Base-by-base conservation (phyloP, 2,113 vertebrate species). In the Aythya baeri region DNA sequence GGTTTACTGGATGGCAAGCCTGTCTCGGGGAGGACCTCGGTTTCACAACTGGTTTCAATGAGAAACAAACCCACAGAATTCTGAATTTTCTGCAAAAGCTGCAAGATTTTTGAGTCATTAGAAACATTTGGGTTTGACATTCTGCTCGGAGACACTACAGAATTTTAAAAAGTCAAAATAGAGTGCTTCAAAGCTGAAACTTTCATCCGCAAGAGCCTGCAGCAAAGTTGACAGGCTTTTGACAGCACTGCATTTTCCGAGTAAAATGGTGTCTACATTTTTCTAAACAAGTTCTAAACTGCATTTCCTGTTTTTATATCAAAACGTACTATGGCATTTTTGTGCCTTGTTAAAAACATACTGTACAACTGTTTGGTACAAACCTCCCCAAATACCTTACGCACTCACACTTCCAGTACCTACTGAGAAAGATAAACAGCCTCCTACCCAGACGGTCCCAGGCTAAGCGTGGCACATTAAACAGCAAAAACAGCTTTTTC, bases 161-260 rank as follows among this genome's bases (percentile, higher is more conserved):
- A 84, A 52, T 29, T 59, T 13, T 17, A 2, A 46, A 85, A 34
- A 55, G 20, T 31, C 50, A 91, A 88, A 96, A 73, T 21, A 81
- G 6, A 49, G 65, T 36, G 54, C 70, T 89, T 91, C 79, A 88
- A 91, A 94, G 75, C 44, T 54, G 59, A 31, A 76, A 70, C 50
- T 93, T 91, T 38, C 1, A 1, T 58, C 54, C 44, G 86, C 49
- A 72, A 65, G 88, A 83, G 18, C 36, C 41, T 62, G 36, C n/a
- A 86, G n/a, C 29, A 62, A 74, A 88, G 72, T 15, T 73, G 85
- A 85, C 78, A 55, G 78, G 63, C 68, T 83, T 77, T 83, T 95
- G 92, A 88, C 95, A 95, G 79, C 76, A 20, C 27, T 52, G 50
- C 59, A 20, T 85, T 94, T 97, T 89, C 63, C 50, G 77, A 71